Evolutionary conservation across 2,113 vertebrate genomes (phyloP).

Genomic region (Penelope pileata): DNA sequence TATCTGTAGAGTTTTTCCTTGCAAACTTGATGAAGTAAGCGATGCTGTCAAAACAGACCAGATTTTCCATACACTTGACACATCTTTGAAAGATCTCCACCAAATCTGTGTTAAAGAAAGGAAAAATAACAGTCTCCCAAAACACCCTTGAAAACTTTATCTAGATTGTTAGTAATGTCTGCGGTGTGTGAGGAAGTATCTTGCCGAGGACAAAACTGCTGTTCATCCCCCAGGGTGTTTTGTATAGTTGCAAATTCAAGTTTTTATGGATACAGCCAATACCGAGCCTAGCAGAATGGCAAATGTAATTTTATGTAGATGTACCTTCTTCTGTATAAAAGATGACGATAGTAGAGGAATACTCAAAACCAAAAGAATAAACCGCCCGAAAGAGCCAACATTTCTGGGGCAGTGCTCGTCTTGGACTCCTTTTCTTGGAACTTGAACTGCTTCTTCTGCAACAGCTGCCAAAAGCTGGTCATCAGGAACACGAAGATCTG

Average conservation of each 20-base stretch:
- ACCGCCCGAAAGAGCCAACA: not conserved
- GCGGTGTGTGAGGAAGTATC: not conserved
- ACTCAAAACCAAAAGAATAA: not conserved
- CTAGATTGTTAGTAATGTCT: not conserved
- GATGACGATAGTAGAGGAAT: not conserved
- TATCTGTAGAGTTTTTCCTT: not conserved
- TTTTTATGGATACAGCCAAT: not conserved
- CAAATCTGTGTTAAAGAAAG: not conserved
- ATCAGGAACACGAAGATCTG: fast-evolving
- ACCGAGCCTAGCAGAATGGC: not conserved
- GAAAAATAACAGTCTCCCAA: not conserved
- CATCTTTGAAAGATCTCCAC: not conserved
- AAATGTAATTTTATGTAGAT: not conserved
- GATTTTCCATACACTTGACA: not conserved
- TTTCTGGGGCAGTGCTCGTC: not conserved
- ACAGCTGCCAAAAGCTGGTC: not conserved
- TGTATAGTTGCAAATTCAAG: not conserved
- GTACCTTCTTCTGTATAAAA: not conserved
- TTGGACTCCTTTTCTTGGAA: not conserved
- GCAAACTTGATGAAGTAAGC: not conserved
- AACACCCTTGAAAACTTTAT: not conserved
- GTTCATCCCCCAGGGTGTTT: not conserved
- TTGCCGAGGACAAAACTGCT: not conserved
- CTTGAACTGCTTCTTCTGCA: not conserved
- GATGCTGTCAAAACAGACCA: not conserved